Percentiles rank a stretch among this genome's conserved stretches.
Evolutionary conservation across 2,113 vertebrate genomes (phyloP).

Genomic region (Marcusenius ussheri): DNA sequence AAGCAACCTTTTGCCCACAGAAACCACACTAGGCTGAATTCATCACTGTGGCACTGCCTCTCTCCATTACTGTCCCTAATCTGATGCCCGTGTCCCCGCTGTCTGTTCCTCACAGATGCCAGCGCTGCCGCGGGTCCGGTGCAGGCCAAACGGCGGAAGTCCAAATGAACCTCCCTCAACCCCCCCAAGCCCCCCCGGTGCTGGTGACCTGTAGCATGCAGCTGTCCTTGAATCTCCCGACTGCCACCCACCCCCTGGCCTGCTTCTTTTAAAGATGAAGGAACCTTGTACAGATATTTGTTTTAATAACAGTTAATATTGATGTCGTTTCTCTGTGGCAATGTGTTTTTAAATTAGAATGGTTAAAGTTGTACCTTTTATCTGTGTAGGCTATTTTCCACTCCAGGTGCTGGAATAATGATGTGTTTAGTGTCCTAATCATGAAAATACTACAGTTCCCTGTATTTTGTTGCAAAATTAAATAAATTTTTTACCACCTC

Average conservation of each 20-base stretch:
- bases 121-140: not conserved
- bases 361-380: slow-evolving; percentile 5
- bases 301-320: slow-evolving; percentile 14
- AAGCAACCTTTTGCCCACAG: not conserved
- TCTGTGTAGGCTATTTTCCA: not conserved
- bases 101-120: not conserved
- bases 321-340: not conserved
- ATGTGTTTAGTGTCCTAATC: slow-evolving; percentile 18
- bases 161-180: not conserved
- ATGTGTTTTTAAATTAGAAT: slow-evolving; percentile 9
- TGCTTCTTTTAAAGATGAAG: not conserved
- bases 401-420: slow-evolving; percentile 18
- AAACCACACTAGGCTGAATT: not conserved
- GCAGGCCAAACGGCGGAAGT: slow-evolving; percentile 15
- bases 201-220: not conserved
- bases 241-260: not conserved
- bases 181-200: no score
- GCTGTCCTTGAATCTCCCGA: not conserved
- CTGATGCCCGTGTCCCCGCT: not conserved
- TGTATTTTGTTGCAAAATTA: slow-evolving; percentile 13
- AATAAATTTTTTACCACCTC: slow-evolving; percentile 14
- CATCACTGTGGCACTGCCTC: not conserved
- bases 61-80: not conserved
- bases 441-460: not conserved
- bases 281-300: slow-evolving; percentile 16